These are phyloP conservation scores for Macrostomum cliftonense DNA, from an alignment of 2,888 invertebrate species.

Conservation along the genomic window DNA sequence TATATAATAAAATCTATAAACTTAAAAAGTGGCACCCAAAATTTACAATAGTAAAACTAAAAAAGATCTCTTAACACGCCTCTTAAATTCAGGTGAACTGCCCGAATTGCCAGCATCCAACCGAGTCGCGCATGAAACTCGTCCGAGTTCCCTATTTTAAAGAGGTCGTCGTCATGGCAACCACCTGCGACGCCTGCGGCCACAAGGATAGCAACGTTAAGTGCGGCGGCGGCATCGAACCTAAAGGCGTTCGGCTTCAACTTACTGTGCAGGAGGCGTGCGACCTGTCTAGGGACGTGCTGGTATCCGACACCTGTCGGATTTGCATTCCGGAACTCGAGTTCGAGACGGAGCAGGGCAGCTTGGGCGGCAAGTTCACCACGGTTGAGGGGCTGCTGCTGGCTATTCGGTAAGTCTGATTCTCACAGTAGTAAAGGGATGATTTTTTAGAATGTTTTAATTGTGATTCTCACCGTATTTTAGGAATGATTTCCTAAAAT, in stretches of 20 bases:
- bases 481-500: no score
- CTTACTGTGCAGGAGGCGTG: conserved; percentile 50
- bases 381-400: conserved; percentile 72
- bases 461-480: no score
- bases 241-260: conserved; percentile 56
- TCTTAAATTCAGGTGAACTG: conserved; percentile 55
- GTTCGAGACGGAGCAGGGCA: conserved; percentile 56
- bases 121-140: conserved; percentile 71
- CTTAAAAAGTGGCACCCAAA: no score
- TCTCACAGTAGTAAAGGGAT: no score
- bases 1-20: no score
- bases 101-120: conserved; percentile 59
- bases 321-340: conserved; percentile 68
- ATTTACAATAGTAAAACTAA: no score
- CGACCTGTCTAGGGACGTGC: conserved; percentile 74
- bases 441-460: no score
- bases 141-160: conserved; percentile 82
- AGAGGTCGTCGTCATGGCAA: conserved; percentile 87
- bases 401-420: conserved; percentile 50
- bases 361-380: conserved; percentile 75
- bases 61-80: no score
- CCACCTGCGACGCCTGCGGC: conserved; percentile 72
- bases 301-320: conserved; percentile 71
- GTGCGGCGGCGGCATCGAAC: conserved; percentile 69
- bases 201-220: conserved; percentile 85